Conservation (phyloP, 2,113 vertebrate genomes). For the Pygoscelis adeliae region DNA sequence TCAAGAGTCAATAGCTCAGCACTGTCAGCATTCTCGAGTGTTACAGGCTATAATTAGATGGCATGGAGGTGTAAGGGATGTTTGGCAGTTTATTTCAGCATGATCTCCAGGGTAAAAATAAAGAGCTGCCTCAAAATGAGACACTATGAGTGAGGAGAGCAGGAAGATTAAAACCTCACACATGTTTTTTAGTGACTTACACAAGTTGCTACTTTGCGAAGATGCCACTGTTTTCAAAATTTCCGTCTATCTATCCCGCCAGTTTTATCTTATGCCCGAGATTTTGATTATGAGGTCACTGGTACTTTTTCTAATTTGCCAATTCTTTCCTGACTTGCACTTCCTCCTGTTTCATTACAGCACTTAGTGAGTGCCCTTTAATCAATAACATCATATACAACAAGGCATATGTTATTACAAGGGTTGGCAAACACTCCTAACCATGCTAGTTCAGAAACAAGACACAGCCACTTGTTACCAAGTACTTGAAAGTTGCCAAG, state of each 20-base stretch:
- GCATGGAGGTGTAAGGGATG: conserved; percentile 81
- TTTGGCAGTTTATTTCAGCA: conserved; percentile 84
- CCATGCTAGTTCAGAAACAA: background rate
- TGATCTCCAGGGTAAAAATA: conserved; percentile 76
- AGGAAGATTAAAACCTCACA: conserved; percentile 45
- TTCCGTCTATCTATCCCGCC: background rate
- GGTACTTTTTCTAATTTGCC: background rate
- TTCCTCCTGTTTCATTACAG: background rate
- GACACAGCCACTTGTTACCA: background rate
- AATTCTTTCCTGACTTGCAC: background rate
- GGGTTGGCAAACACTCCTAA: background rate
- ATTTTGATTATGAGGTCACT: background rate
- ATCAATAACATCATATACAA: background rate
- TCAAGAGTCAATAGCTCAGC: conserved; percentile 87
- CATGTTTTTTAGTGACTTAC: background rate
- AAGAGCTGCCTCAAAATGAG: conserved; percentile 67
- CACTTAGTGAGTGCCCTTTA: background rate
- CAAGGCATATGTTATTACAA: background rate
- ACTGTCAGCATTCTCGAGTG: conserved; percentile 80
- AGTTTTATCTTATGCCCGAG: background rate
- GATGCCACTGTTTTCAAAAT: background rate
- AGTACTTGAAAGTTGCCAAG: background rate
- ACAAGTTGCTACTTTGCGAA: conserved; percentile 15
- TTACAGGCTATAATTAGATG: conserved; percentile 88
- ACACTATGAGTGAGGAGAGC: conserved; percentile 35